phyloP scores from a whole-genome alignment of 2,113 vertebrate species.

The Dissostichus mawsoni region DNA sequence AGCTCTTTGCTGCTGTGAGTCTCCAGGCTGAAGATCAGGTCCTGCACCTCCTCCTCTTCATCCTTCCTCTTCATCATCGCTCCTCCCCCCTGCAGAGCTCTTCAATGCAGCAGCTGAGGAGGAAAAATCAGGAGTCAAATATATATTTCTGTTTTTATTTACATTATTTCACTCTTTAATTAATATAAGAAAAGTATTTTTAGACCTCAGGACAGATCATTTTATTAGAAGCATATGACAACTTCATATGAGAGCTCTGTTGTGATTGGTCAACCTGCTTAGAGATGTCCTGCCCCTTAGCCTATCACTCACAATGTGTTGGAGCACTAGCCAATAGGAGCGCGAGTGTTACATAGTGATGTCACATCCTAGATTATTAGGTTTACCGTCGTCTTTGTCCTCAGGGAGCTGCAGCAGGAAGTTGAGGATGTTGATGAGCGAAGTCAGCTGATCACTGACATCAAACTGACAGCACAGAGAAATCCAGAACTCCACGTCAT shows the following conservation, averaged over 20 bases:
- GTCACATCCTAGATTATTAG: too few relatives aligned
- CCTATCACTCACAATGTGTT: too few relatives aligned
- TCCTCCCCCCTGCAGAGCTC: constrained; percentile 36
- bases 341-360: too few relatives aligned
- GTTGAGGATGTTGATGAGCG: constrained; percentile 87
- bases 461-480: constrained; percentile 90
- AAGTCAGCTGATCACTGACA: constrained; percentile 85
- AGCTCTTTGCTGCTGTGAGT: constrained; percentile 92
- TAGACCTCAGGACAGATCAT: too few relatives aligned
- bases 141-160: too few relatives aligned
- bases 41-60: constrained; percentile 73
- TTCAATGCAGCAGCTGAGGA: constrained; percentile 56
- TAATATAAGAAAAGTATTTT: too few relatives aligned
- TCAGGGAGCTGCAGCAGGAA: constrained; percentile 91
- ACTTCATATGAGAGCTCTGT: too few relatives aligned
- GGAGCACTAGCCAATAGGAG: too few relatives aligned
- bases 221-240: too few relatives aligned
- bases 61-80: constrained; percentile 26
- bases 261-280: too few relatives aligned
- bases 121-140: background rate
- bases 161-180: too few relatives aligned
- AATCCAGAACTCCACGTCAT: constrained; percentile 94
- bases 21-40: constrained; percentile 88
- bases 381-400: constrained; percentile 89
- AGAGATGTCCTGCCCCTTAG: too few relatives aligned